phyloP scores from a whole-genome alignment of 2,113 vertebrate species.

The Porphyrio hochstetteri region DNA sequence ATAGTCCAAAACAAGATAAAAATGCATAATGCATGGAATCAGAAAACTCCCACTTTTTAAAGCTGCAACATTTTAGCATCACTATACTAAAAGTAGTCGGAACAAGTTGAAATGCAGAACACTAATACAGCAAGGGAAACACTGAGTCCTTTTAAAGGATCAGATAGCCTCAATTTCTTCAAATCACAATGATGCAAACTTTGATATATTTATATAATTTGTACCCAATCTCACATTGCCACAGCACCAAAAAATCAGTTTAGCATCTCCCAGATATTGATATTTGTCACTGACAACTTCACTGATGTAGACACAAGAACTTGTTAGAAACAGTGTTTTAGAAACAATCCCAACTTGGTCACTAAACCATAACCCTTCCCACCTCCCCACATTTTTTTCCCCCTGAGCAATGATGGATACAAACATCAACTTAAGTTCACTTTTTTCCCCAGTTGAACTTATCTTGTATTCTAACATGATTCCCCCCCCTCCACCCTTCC shows the following conservation, averaged over 20 bases:
- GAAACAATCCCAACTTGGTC: background rate
- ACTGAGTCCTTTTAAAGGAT: background rate
- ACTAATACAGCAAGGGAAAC: background rate
- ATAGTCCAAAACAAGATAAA: background rate
- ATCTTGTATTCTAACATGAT: fast-evolving
- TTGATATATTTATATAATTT: background rate
- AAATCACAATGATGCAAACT: background rate
- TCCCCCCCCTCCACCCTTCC: background rate
- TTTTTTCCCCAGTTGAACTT: background rate
- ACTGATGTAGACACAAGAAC: fast-evolving
- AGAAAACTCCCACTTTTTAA: no score
- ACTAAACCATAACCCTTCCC: background rate
- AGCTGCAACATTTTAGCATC: background rate
- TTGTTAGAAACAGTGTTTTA: background rate
- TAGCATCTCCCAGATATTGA: background rate
- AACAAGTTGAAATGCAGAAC: background rate
- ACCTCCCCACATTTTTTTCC: background rate
- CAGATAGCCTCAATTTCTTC: background rate
- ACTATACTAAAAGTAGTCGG: background rate
- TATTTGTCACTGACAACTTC: background rate
- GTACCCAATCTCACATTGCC: background rate
- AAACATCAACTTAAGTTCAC: background rate
- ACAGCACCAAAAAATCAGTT: background rate
- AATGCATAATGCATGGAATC: background rate
- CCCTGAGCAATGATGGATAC: background rate